These are phyloP conservation scores for Andrena flavipes DNA, from an alignment of 2,888 invertebrate genomes.

Conservation along the genomic window DNA sequence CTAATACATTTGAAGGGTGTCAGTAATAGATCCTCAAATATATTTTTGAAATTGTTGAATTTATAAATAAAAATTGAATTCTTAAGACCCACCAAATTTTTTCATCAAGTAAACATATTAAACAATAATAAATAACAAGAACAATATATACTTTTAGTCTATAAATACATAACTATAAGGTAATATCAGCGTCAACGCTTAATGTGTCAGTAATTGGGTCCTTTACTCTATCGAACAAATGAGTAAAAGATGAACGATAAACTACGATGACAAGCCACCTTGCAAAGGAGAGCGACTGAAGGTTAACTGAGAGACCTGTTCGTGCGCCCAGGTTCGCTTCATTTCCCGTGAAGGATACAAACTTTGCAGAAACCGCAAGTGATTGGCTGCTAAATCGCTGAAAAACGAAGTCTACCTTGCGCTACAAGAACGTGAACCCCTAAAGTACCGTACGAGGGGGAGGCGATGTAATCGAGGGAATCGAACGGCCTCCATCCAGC, in stretches of 20 bases:
- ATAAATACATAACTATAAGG: too few relatives aligned
- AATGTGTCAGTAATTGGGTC: too few relatives aligned
- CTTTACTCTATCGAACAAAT: not conserved
- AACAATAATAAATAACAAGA: too few relatives aligned
- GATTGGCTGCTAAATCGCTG: not conserved
- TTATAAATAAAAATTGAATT: too few relatives aligned
- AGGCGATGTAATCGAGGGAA: constrained; percentile 7
- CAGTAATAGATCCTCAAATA: too few relatives aligned
- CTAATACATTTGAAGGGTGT: too few relatives aligned
- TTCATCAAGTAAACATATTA: too few relatives aligned
- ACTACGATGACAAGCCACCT: not conserved
- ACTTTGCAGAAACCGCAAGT: constrained; percentile 6
- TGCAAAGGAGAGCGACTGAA: not conserved
- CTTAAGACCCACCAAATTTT: too few relatives aligned
- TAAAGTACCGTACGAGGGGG: not conserved
- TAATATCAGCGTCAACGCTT: too few relatives aligned
- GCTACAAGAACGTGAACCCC: constrained; percentile 7
- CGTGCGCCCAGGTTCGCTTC: not conserved
- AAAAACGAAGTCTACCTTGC: not conserved
- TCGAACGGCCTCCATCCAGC: constrained; percentile 19
- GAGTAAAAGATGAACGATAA: not conserved
- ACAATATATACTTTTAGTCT: too few relatives aligned
- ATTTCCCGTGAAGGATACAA: not conserved
- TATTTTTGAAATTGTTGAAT: too few relatives aligned
- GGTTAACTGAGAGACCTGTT: not conserved